Percentiles rank a stretch among this genome's conserved stretches.
These are phyloP conservation scores for Myotis planiceps DNA, from an alignment of 2,797 vertebrate species.

Conservation along the genomic window DNA sequence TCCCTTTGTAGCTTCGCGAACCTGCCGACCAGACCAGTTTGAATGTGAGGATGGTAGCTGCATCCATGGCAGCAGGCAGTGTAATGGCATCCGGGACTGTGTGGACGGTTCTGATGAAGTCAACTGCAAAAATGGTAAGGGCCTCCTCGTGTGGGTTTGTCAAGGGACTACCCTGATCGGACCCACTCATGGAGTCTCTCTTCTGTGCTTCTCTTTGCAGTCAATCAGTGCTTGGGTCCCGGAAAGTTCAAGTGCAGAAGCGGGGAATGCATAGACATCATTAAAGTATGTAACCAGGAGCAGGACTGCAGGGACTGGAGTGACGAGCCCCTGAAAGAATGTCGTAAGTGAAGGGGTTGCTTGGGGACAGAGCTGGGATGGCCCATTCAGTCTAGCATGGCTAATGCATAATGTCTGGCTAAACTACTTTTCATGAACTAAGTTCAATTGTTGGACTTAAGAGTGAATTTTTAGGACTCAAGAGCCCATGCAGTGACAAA, in stretches of 20 bases:
- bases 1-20: slow-evolving; percentile 90
- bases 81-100: slow-evolving; percentile 95
- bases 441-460: neutral
- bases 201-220: slow-evolving; percentile 82
- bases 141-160: neutral
- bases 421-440: neutral
- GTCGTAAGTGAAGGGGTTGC: slow-evolving; percentile 90
- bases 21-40: slow-evolving; percentile 95
- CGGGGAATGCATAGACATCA: slow-evolving; percentile 96
- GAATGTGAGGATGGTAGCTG: slow-evolving; percentile 96
- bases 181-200: neutral
- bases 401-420: neutral
- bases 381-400: neutral
- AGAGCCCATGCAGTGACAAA: neutral
- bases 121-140: slow-evolving; percentile 93
- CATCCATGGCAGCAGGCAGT: slow-evolving; percentile 93
- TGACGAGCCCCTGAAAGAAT: slow-evolving; percentile 96
- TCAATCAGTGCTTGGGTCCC: slow-evolving; percentile 94
- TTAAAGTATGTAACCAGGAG: slow-evolving; percentile 95
- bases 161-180: neutral
- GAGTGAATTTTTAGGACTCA: neutral
- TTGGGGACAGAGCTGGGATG: neutral
- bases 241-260: slow-evolving; percentile 97
- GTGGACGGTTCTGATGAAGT: slow-evolving; percentile 94
- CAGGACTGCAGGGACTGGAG: slow-evolving; percentile 98